Evolutionary conservation across 2,113 vertebrate genomes (phyloP), one percentile per base, ranked within the genome.

Genomic region (Lepus americanus): DNA sequence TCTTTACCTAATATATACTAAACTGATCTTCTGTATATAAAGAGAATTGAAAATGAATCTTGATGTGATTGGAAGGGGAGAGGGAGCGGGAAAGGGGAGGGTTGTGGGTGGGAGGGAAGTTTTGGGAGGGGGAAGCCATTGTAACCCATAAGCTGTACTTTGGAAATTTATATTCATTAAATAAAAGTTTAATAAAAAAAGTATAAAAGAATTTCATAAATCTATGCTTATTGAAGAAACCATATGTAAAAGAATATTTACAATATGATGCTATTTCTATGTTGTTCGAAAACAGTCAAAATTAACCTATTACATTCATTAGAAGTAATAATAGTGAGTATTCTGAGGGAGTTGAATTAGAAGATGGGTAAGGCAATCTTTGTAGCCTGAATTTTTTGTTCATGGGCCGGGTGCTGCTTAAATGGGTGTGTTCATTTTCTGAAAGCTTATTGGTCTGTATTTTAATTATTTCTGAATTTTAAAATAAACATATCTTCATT

Each of bases 401-500:
- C 36, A 66, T 53, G 39, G 23, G 63, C 22, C 59, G 23, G 9
- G 12, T 33, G 9, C 20, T 82, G n/a, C 5, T 72, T 83, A 61
- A 31, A 55, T 78, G 8, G 12, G 22, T 94, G 63, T 85, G 23
- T 36, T 55, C 16, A 91, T 11, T 63, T 90, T 39, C 12, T 39
- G 5, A 61, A 91, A 81, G 55, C 33, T 83, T n/a, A 67, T 16
- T 49, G 44, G 69, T 25, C 44, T 55, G 0, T 73, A 70, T 17
- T 79, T 53, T 89, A 89, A 63, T 66, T n/a, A 94, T 82, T 92
- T 83, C 31, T 90, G 7, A 31, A 69, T 33, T 59, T 85, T 89
- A 67, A 67, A 31, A 64, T 17, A 66, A 85, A 9, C 72, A 66
- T 20, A 17, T 59, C 86, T 87, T 90, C 63, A 73, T 79, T 12